Conservation (phyloP, 2,113 vertebrate species). For the Felis chaus region DNA sequence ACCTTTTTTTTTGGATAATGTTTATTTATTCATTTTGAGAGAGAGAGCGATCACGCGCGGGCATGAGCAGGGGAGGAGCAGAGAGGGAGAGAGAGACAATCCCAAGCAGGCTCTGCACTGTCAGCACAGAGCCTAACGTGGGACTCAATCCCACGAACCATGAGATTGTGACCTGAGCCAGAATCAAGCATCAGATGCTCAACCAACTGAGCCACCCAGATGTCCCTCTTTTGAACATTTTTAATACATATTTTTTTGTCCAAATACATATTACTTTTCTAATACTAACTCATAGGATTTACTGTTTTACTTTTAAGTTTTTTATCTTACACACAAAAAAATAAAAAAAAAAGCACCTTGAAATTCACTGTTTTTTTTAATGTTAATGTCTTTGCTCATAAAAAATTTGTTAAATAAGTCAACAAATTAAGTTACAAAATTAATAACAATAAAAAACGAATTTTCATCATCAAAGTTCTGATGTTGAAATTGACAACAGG, state of each 20-base stretch:
- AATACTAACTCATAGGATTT: background rate
- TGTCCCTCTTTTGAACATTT: background rate
- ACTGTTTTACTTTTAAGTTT: background rate
- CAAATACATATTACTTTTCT: background rate
- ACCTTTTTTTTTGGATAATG: too few species aligned
- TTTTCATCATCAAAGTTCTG: background rate
- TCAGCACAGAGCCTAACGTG: too few species aligned
- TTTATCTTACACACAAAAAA: background rate
- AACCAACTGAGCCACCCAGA: too few species aligned
- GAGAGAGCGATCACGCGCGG: fast-evolving
- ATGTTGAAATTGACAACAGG: background rate
- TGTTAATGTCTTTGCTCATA: background rate
- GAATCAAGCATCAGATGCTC: too few species aligned
- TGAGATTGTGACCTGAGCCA: too few species aligned
- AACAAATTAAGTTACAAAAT: background rate
- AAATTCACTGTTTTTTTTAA: background rate
- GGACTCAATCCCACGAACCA: too few species aligned
- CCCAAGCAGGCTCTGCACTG: too few species aligned
- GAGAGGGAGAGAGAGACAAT: too few species aligned
- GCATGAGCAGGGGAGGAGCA: too few species aligned
- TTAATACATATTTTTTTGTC: background rate
- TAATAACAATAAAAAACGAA: background rate
- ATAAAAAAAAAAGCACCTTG: background rate
- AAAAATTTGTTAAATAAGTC: background rate
- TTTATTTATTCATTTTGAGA: too few species aligned